Base-by-base conservation (phyloP, 2,888 invertebrate species). In the Tromatobia lineatoria region DNA sequence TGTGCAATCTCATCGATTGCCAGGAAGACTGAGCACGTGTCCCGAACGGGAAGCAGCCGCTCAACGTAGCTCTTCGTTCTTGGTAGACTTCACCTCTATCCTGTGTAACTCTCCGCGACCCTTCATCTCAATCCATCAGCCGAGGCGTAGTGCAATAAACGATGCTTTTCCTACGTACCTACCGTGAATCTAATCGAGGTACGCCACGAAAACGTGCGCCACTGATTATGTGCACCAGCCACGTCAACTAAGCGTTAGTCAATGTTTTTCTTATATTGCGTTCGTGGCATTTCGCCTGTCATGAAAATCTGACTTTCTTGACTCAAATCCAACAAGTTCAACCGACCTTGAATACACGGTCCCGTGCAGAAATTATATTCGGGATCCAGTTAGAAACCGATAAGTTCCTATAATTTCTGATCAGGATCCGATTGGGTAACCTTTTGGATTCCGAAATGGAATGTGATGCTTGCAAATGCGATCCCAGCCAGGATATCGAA, bases 91-190 rank as follows among this genome's bases (percentile, higher is more conserved):
- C 47, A 45, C 45, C 59, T 38, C 11, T 45, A 29, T 45, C 59
- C 45, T 45, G 71, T 45, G 71, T 57, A 71, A 57, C 57, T 42
- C 73, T 75, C 57, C 52, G 42, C 57, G 79, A 73, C 80, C 83
- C 80, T 84, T 77, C 80, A 64, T 84, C 83, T 84, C 83, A 80
- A 84, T 84, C 83, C 77, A 84, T 84, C 83, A 84, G 83, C 69
- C 80, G 76, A 45, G 34, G 47, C 50, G 78, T 47, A 47, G 69
- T 25, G 83, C 83, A 83, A 83, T 83, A 83, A 83, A 80, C 80
- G 83, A 83, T 73, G 83, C 80, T 47, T 83, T 34, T 29, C 61
- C n/a, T 13, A n/a, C n/a, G 61, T 34, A 34, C 73, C 76, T 57
- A 71, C 76, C 67, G 61, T 74, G 81, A 84, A 81, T 81, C 77